Conservation (phyloP, 1,140 invertebrate species). For the Idris sp. region DNA sequence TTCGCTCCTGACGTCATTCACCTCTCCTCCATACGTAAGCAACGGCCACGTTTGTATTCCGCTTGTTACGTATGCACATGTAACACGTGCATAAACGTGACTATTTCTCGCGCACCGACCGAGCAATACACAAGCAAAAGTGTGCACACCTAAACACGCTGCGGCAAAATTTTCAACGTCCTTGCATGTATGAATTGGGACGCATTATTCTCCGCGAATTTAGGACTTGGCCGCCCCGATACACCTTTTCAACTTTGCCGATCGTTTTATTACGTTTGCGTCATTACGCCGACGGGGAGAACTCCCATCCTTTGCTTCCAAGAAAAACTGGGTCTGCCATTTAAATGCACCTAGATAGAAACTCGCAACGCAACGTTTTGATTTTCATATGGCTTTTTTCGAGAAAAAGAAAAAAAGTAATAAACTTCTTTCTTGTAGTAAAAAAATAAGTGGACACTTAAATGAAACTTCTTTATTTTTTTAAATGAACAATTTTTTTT, state of each 20-base stretch:
- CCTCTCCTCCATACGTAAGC: constrained; percentile 57
- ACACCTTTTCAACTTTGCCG: constrained; percentile 49
- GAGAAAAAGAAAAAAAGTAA: too few relatives aligned
- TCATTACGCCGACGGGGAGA: constrained; percentile 16
- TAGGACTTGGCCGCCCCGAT: constrained; percentile 40
- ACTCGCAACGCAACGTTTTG: constrained; percentile 2
- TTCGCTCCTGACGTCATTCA: constrained; percentile 72
- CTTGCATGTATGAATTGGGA: constrained; percentile 44
- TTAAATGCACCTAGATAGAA: constrained; percentile 18
- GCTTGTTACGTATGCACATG: constrained; percentile 34
- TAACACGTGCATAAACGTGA: constrained; percentile 45
- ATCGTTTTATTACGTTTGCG: constrained; percentile 45
- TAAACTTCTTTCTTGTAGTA: too few relatives aligned
- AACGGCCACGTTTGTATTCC: constrained; percentile 37
- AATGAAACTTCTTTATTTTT: too few relatives aligned
- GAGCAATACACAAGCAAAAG: constrained; percentile 2
- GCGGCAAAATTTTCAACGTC: constrained; percentile 39
- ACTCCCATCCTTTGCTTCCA: background rate
- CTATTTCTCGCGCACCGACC: constrained; percentile 24
- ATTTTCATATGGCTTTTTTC: too few relatives aligned
- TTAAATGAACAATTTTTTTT: too few relatives aligned
- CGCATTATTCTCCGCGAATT: constrained; percentile 50
- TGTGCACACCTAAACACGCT: constrained; percentile 15
- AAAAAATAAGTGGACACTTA: too few relatives aligned
- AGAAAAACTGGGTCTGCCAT: constrained; percentile 36